Conservation (phyloP, 2,113 vertebrate species). For the Xenopus tropicalis region DNA sequence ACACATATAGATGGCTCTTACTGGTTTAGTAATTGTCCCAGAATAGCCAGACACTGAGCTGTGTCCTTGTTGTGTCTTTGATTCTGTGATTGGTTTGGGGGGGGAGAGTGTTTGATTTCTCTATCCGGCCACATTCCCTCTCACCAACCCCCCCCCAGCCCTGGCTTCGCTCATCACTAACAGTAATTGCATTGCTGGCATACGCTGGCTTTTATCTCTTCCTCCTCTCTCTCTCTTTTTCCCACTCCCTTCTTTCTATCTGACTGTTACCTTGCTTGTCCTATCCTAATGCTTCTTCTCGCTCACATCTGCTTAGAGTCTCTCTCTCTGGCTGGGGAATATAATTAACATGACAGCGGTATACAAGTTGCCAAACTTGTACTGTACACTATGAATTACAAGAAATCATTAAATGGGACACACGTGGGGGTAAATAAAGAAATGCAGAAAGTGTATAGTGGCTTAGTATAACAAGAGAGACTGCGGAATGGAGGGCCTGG, state of each 20-base stretch:
- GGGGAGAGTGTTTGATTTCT: conserved; percentile 1
- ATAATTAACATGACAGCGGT: neutral
- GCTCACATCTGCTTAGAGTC: neutral
- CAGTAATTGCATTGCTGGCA: conserved; percentile 43
- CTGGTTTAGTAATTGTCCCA: conserved; percentile 26
- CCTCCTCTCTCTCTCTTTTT: conserved; percentile 8
- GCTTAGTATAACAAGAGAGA: too few species aligned
- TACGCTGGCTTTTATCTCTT: conserved; percentile 18
- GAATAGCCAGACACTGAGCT: conserved; percentile 24
- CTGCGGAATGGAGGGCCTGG: too few species aligned
- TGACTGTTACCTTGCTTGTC: neutral
- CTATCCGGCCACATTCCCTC: conserved; percentile 31
- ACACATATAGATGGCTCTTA: conserved; percentile 1
- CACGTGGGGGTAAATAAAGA: neutral
- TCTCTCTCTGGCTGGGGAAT: neutral
- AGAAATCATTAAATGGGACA: neutral
- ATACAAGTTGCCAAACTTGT: neutral
- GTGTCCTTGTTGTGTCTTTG: conserved; percentile 42
- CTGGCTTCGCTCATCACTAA: conserved; percentile 29
- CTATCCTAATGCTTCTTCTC: neutral
- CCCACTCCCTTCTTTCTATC: conserved; percentile 4
- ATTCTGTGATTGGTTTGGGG: conserved; percentile 13
- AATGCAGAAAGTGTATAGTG: neutral
- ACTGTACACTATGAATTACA: neutral
- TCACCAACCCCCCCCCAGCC: neutral